Evolutionary conservation across 2,888 invertebrate genomes (phyloP).

Genomic region (Camponotus fellah): DNA sequence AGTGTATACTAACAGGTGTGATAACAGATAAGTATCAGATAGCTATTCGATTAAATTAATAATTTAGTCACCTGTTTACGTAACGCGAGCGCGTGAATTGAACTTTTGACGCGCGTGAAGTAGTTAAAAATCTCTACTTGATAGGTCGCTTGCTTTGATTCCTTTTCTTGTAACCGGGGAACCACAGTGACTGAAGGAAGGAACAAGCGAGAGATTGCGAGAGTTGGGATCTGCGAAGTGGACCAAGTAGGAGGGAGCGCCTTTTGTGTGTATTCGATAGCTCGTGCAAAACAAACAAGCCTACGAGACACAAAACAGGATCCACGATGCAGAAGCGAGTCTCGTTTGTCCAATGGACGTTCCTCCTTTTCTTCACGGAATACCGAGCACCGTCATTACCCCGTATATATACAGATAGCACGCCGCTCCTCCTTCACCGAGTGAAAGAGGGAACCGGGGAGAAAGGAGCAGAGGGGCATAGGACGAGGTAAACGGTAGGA

Average conservation of each 20-base stretch:
- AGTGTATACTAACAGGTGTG: background rate
- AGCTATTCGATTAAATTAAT: constrained; percentile 6
- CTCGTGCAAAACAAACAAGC: constrained; percentile 79
- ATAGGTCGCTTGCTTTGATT: constrained; percentile 11
- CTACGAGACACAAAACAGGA: constrained; percentile 74
- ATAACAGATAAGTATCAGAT: constrained; percentile 5
- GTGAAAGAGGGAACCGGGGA: constrained; percentile 43
- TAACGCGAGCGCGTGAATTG: background rate
- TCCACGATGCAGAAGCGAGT: constrained; percentile 60
- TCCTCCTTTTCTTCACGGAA: constrained; percentile 74
- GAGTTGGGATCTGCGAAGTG: constrained; percentile 38
- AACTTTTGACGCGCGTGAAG: constrained; percentile 3
- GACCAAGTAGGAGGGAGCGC: constrained; percentile 30
- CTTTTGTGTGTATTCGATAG: constrained; percentile 79
- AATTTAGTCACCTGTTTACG: background rate
- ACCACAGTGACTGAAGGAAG: constrained; percentile 7
- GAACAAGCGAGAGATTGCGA: constrained; percentile 37
- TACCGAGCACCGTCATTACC: constrained; percentile 75
- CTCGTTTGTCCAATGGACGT: constrained; percentile 68
- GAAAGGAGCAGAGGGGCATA: background rate
- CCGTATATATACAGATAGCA: constrained; percentile 62
- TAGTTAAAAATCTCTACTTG: constrained; percentile 32
- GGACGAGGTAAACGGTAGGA: constrained; percentile 73
- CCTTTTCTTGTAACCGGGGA: constrained; percentile 37
- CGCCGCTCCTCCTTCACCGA: constrained; percentile 35